Base-by-base conservation (phyloP, 2,797 vertebrate genomes). In the Anguilla pacifica region DNA sequence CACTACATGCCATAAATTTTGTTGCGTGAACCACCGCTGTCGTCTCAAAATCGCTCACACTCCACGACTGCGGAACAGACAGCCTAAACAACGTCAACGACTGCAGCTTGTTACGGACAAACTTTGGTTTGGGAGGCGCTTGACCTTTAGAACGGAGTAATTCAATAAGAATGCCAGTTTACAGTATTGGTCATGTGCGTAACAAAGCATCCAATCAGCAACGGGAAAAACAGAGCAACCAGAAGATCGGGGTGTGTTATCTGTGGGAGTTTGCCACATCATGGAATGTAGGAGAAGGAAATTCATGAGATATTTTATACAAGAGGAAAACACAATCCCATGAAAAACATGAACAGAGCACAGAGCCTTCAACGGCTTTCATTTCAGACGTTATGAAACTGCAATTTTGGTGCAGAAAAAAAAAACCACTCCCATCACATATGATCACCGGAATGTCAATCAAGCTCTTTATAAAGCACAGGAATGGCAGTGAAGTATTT, bases 101-200 rank as follows among this genome's bases (percentile, higher is more conserved):
- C 28, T 31, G 67, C 31, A 17, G 31, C 70, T 13, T 6, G 31
- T 74, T 39, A 35, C 70, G 13, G 70, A 31, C 4, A 31, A 74
- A 31, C 70, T 74, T 74, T 35, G 70, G 10, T 74, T 31, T 35
- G 70, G 70, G 70, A 74, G 74, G 19, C 19, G 39, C 74, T 79
- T 79, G 74, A 79, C 74, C 74, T 79, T 79, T 79, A 79, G n/a
- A 6, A 79, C 35, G 4, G 43, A 51, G 43, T 51, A 51, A 82
- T 51, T 51, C 79, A 82, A 51, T 51, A 10, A 13, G 43, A 25
- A 19, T 49, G 46, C 79, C 9, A n/a, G 79, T 82, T 82, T 35
- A 82, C 79, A 82, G 46, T 9, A 10, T 35, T n/a, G 46, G 79
- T 2, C 43, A 25, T 25, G 19, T 49, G 79, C 6, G 9, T 82